phyloP scores from a whole-genome alignment of 2,888 invertebrate genomes.

The Griposia aprilina region DNA sequence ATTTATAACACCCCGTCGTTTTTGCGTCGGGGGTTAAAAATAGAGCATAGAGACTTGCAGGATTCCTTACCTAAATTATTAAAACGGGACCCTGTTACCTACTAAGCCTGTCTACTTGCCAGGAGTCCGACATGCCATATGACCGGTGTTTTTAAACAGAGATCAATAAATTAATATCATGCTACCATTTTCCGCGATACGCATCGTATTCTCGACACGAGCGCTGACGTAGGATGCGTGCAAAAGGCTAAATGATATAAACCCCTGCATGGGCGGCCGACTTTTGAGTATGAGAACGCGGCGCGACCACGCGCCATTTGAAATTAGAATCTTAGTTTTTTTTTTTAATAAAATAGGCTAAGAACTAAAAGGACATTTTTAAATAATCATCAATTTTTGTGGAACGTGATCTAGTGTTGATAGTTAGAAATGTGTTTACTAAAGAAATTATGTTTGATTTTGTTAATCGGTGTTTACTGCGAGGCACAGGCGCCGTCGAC shows the following conservation, averaged over 20 bases:
- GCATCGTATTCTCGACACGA: slow-evolving; percentile 54
- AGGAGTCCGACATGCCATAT: background rate
- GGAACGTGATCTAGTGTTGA: slow-evolving; percentile 16
- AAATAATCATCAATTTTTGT: background rate
- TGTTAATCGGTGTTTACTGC: slow-evolving; percentile 51
- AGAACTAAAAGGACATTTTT: background rate
- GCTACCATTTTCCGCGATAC: slow-evolving; percentile 49
- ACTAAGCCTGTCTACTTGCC: background rate
- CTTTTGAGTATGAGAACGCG: slow-evolving; percentile 47
- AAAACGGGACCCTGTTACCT: too few relatives aligned
- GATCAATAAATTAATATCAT: slow-evolving; percentile 25
- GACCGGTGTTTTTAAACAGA: background rate
- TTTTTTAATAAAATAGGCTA: slow-evolving; percentile 33
- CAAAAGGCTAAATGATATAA: slow-evolving; percentile 64
- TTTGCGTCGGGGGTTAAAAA: too few relatives aligned
- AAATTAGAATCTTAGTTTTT: slow-evolving; percentile 52
- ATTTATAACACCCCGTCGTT: too few relatives aligned
- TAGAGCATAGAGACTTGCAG: background rate
- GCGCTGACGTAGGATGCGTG: slow-evolving; percentile 62
- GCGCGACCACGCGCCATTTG: slow-evolving; percentile 47
- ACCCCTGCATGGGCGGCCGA: slow-evolving; percentile 59
- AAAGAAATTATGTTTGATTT: slow-evolving; percentile 50
- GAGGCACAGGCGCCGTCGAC: slow-evolving; percentile 43
- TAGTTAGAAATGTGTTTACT: slow-evolving; percentile 52
- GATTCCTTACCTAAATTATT: background rate